These are phyloP conservation scores for Agapetus fuscipes DNA, from an alignment of 2,888 invertebrate species.

Conservation along the genomic window DNA sequence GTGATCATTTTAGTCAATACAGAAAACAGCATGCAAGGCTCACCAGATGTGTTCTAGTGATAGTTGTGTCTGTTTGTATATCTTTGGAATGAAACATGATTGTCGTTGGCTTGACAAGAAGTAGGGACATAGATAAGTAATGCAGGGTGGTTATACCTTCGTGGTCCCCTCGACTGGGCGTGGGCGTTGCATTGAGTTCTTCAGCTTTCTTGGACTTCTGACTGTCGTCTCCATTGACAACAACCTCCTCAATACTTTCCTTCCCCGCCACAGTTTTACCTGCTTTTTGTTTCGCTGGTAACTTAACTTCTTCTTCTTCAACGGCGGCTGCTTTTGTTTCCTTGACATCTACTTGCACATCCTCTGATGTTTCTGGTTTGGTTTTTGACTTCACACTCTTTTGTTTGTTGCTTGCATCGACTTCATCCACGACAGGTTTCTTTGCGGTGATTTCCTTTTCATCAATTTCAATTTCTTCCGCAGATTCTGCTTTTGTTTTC, in stretches of 20 bases:
- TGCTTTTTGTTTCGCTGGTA: constrained; percentile 15
- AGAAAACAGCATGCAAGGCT: too few species aligned
- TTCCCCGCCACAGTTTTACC: constrained; percentile 24
- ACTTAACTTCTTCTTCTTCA: constrained; percentile 27
- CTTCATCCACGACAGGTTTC: constrained; percentile 23
- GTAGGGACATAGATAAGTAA: too few species aligned
- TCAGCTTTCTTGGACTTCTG: constrained; percentile 23
- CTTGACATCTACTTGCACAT: not conserved
- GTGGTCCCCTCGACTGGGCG: constrained; percentile 14
- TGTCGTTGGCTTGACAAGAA: too few species aligned
- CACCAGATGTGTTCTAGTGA: too few species aligned
- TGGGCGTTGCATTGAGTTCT: constrained; percentile 7
- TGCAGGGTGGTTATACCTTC: constrained; percentile 22
- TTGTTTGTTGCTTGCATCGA: constrained; percentile 29
- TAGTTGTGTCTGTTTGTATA: too few species aligned
- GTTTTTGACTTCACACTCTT: constrained; percentile 26
- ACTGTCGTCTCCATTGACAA: constrained; percentile 29
- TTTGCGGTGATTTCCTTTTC: constrained; percentile 21
- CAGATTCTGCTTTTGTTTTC: constrained; percentile 24
- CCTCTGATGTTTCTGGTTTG: constrained; percentile 8
- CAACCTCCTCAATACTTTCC: constrained; percentile 33
- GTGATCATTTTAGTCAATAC: too few species aligned
- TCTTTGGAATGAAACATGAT: too few species aligned
- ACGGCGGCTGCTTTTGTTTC: constrained; percentile 17
- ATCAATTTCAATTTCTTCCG: constrained; percentile 29